A percentile compares a stretch with the other conserved stretches of the same genome.
phyloP scores from a whole-genome alignment of 2,797 vertebrate species.

The Poeciliopsis gracilis region DNA sequence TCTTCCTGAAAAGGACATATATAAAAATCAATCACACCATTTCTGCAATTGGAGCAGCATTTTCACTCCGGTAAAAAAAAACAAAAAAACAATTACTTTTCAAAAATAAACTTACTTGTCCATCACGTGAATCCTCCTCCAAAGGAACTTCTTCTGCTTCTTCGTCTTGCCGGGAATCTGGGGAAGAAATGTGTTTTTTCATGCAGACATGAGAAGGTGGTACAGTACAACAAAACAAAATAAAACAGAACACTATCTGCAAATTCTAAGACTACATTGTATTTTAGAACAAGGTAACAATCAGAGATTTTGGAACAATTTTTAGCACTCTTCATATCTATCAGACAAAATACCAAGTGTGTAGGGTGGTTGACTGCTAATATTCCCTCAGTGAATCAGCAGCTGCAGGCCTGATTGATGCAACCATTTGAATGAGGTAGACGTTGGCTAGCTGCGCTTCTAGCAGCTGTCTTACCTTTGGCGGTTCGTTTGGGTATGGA shows the following conservation, averaged over 20 bases:
- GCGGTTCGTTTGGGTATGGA: slow-evolving; percentile 77
- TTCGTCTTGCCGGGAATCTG: slow-evolving; percentile 86
- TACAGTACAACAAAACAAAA: neutral
- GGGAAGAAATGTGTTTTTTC: slow-evolving; percentile 14
- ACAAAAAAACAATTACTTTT: neutral
- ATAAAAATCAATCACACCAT: neutral
- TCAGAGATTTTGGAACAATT: neutral
- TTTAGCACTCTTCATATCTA: neutral
- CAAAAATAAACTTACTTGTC: slow-evolving; percentile 80
- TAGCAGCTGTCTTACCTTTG: slow-evolving; percentile 82
- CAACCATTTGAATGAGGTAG: neutral
- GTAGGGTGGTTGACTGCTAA: neutral
- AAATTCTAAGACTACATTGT: neutral
- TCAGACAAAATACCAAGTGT: neutral
- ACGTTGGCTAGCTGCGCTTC: neutral
- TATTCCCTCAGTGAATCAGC: neutral
- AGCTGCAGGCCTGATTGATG: neutral
- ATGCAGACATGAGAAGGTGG: neutral
- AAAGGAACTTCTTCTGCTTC: slow-evolving; percentile 86
- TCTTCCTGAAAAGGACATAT: slow-evolving; percentile 79
- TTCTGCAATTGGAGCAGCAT: neutral
- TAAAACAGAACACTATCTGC: neutral
- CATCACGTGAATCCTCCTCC: slow-evolving; percentile 90
- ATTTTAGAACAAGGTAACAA: neutral
- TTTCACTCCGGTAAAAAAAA: neutral